These are phyloP conservation scores for Calidris pygmaea DNA, from an alignment of 2,113 vertebrate genomes.

Conservation along the genomic window DNA sequence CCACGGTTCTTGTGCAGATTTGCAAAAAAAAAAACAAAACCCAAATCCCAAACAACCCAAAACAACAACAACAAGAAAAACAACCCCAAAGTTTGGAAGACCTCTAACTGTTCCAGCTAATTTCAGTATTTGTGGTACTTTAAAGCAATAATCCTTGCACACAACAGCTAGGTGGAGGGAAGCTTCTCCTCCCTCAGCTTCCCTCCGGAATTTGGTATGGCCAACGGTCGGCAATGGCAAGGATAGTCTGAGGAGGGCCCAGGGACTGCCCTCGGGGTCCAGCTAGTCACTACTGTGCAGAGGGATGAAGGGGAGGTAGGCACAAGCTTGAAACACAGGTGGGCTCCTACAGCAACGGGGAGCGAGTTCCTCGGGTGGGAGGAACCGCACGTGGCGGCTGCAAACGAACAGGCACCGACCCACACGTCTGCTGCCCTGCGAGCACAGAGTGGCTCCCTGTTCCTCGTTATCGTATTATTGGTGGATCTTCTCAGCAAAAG, in stretches of 20 bases:
- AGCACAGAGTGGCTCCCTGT: background rate
- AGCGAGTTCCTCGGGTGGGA: fast-evolving
- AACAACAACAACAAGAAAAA: background rate
- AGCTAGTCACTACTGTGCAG: background rate
- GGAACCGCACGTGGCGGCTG: fast-evolving
- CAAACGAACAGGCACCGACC: fast-evolving
- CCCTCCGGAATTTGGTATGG: background rate
- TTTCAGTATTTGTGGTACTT: background rate
- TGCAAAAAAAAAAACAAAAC: background rate
- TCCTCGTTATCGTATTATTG: background rate
- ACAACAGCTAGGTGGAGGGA: background rate
- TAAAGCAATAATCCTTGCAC: background rate
- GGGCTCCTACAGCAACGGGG: background rate
- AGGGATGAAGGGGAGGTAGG: background rate
- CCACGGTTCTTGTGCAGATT: background rate
- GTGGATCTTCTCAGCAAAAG: conserved; percentile 18
- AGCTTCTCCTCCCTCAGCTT: background rate
- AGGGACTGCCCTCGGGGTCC: background rate
- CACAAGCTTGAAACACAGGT: background rate
- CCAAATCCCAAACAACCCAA: background rate
- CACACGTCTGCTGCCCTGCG: background rate
- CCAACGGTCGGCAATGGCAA: fast-evolving
- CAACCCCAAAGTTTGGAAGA: background rate
- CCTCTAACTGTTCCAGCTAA: background rate
- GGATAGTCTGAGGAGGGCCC: background rate